phyloP scores from a whole-genome alignment of 2,888 invertebrate genomes.

The Ametastegia equiseti region DNA sequence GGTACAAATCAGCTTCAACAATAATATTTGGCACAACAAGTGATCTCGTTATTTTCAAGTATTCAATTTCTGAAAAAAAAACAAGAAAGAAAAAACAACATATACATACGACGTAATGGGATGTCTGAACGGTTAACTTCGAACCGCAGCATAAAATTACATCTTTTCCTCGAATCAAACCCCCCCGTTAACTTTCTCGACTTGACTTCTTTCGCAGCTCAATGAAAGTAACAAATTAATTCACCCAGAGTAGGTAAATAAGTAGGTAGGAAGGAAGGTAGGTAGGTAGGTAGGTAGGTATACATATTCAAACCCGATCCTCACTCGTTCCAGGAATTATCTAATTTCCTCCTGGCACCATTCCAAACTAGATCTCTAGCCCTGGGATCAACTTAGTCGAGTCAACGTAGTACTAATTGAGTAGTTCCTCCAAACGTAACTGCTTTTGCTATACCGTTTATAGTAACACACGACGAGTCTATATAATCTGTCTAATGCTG shows the following conservation, averaged over 20 bases:
- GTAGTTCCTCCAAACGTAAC: not conserved
- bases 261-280: no score
- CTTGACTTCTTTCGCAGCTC: not conserved
- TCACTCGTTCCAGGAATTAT: conserved; percentile 6
- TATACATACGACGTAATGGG: not conserved
- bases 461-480: not conserved
- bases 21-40: not conserved
- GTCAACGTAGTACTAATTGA: conserved; percentile 17
- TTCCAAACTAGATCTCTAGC: not conserved
- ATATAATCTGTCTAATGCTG: not conserved
- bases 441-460: not conserved
- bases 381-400: not conserved
- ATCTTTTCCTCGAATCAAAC: not conserved
- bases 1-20: not conserved
- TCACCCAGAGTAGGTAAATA: not conserved
- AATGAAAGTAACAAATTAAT: conserved; percentile 15
- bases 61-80: conserved; percentile 24
- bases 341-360: conserved; percentile 16
- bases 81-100: no score
- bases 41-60: not conserved
- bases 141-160: not conserved
- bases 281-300: not conserved
- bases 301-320: conserved; percentile 8
- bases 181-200: not conserved
- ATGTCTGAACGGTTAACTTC: not conserved